These are phyloP conservation scores for Pristionchus fissidentatus DNA, from an alignment of 2,888 invertebrate species.

Conservation along the genomic window DNA sequence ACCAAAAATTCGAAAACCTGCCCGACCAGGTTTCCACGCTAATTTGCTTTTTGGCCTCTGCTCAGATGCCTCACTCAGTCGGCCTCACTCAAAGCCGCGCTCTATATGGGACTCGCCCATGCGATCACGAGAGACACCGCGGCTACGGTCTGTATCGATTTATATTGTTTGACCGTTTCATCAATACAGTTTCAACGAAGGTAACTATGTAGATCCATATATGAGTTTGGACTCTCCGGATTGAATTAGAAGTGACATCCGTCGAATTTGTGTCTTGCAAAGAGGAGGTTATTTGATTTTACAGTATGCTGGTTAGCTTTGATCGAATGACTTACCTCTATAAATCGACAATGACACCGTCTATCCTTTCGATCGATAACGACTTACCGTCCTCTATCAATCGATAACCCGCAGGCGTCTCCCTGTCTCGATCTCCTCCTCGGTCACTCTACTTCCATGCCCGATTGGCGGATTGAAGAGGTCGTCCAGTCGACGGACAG, in stretches of 20 bases:
- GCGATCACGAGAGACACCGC: constrained; percentile 22
- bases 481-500: constrained; percentile 23
- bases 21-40: too few species aligned
- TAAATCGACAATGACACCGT: not conserved
- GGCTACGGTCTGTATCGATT: not conserved
- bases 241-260: too few species aligned
- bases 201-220: not conserved
- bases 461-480: constrained; percentile 21
- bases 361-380: not conserved
- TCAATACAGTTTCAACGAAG: too few species aligned
- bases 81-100: constrained; percentile 3
- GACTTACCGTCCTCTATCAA: too few species aligned
- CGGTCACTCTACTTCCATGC: constrained; percentile 41
- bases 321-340: not conserved
- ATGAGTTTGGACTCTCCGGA: too few species aligned
- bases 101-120: constrained; percentile 46
- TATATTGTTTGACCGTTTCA: too few species aligned
- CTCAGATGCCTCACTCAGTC: constrained; percentile 33
- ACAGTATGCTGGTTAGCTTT: not conserved
- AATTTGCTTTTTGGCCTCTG: too few species aligned
- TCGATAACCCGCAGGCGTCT: not conserved
- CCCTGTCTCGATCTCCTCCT: constrained; percentile 46
- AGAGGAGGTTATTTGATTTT: not conserved
- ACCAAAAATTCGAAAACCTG: too few species aligned
- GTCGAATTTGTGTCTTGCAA: too few species aligned